These are phyloP conservation scores for Harpagoxenus sublaevis DNA, from an alignment of 2,888 invertebrate species.

Conservation along the genomic window DNA sequence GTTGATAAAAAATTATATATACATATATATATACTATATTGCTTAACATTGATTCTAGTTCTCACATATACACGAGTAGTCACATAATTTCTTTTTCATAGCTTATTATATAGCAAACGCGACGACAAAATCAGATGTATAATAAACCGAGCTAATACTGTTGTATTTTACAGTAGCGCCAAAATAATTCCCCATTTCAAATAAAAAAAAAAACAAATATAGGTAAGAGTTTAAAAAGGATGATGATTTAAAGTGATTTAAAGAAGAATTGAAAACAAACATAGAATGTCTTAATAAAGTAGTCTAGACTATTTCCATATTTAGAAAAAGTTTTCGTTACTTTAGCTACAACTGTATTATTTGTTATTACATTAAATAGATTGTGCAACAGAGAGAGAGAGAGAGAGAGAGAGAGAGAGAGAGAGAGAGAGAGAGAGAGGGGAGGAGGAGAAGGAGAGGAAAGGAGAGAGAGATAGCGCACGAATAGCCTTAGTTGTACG, in stretches of 20 bases:
- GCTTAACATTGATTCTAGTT: neutral
- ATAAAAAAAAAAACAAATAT: neutral
- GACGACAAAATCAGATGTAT: neutral
- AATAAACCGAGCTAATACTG: neutral
- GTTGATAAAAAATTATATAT: neutral
- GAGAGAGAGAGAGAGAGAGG: neutral
- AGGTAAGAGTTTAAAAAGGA: neutral
- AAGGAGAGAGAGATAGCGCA: neutral
- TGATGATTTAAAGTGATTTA: neutral
- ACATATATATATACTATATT: neutral
- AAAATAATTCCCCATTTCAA: neutral
- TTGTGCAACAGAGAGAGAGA: neutral
- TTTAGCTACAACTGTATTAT: neutral
- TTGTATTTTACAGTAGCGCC: neutral
- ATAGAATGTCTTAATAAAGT: neutral
- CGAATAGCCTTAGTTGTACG: slow-evolving; percentile 30
- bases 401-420: neutral
- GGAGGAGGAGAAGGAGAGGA: neutral
- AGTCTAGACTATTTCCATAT: neutral
- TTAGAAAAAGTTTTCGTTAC: neutral
- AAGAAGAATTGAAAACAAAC: neutral
- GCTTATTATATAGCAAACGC: neutral
- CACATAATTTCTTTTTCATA: neutral
- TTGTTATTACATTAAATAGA: neutral
- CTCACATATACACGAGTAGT: too few species aligned